Conservation (phyloP, 2,888 invertebrate species). For the Orthonychiurus folsomi region DNA sequence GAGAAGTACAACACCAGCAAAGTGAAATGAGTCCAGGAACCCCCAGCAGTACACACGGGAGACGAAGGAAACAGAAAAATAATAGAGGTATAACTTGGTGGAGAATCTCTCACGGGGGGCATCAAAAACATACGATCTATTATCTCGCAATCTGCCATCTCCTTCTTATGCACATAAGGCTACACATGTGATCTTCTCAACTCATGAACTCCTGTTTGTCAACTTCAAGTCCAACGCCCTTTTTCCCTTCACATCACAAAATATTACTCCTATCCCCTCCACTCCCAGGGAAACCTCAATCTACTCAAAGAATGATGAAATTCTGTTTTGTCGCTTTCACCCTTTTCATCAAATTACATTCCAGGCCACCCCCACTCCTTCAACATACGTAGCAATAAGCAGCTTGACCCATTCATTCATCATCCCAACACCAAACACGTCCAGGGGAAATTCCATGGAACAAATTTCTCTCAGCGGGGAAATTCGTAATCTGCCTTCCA, state of each 20-base stretch:
- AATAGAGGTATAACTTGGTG: constrained; percentile 35
- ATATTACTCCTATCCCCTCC: not conserved
- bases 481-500: no score
- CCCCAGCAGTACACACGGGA: not conserved
- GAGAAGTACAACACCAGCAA: constrained; percentile 6
- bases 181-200: not conserved
- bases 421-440: no score
- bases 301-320: no score
- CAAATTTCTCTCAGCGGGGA: no score
- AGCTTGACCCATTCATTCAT: no score
- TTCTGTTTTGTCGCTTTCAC: no score
- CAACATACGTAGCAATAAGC: no score
- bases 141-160: constrained; percentile 34
- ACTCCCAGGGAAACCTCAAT: not conserved
- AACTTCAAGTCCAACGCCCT: constrained; percentile 8
- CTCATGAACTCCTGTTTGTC: constrained; percentile 21
- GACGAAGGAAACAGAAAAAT: constrained; percentile 31
- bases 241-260: not conserved
- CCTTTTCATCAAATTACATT: no score
- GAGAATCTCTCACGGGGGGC: constrained; percentile 38
- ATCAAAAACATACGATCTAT: constrained; percentile 39
- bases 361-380: no score
- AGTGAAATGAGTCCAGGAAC: constrained; percentile 10
- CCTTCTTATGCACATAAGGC: not conserved
- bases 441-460: no score